A percentile compares a stretch with the other conserved stretches of the same genome.
Conservation (phyloP, 2,113 vertebrate species). For the Ceyx cyanopectus region DNA sequence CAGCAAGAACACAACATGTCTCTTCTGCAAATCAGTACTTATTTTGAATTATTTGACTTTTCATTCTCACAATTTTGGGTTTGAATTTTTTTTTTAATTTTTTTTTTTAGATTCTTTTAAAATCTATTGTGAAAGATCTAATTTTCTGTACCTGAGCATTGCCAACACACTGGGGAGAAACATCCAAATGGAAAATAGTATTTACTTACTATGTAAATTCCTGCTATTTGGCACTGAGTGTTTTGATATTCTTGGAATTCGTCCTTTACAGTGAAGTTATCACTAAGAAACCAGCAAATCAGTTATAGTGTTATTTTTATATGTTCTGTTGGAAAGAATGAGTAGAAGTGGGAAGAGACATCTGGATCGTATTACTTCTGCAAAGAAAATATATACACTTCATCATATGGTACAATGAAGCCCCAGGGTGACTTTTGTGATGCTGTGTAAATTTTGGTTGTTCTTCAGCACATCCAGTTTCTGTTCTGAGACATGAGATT, state of each 20-base stretch:
- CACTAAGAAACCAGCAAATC: not conserved
- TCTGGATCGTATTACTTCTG: not conserved
- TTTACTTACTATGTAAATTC: not conserved
- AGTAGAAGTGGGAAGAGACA: slow-evolving; percentile 1
- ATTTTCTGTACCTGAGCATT: not conserved
- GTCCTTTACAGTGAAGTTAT: not conserved
- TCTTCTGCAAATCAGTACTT: not conserved
- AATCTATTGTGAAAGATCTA: not conserved
- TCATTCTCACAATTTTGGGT: not conserved
- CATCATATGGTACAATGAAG: not conserved
- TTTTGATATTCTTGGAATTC: slow-evolving; percentile 7
- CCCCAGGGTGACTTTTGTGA: not conserved
- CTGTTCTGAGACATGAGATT: not conserved
- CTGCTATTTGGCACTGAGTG: not conserved
- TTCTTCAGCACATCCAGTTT: not conserved
- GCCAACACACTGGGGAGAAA: not conserved
- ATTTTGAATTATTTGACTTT: not conserved
- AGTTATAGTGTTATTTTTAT: not conserved
- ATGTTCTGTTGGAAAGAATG: not conserved
- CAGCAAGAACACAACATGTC: not conserved
- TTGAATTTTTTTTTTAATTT: no score
- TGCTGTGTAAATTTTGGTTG: not conserved
- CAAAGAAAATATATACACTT: not conserved
- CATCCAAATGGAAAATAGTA: not conserved
- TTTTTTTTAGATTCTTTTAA: not conserved